Conservation (phyloP, 2,888 invertebrate species). For the Cotesia congregata region DNA sequence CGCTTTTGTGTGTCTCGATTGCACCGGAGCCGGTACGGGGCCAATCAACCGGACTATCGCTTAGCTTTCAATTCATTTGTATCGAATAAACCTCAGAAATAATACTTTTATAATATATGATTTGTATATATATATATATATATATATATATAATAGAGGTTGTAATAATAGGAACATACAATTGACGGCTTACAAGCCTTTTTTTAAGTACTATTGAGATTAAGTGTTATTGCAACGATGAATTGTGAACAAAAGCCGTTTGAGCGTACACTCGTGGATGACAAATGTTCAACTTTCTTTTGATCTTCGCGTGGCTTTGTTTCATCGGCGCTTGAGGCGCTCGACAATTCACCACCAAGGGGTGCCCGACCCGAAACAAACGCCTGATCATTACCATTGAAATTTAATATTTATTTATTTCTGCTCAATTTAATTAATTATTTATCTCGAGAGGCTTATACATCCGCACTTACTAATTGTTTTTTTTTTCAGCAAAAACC, state of each 20-base stretch:
- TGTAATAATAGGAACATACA: not conserved
- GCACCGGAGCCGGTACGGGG: not conserved
- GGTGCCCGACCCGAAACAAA: constrained; percentile 2
- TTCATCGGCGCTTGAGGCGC: constrained; percentile 30
- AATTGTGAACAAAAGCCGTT: constrained; percentile 21
- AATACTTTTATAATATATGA: not conserved
- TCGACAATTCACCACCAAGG: constrained; percentile 10
- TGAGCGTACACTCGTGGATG: constrained; percentile 28
- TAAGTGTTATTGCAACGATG: constrained; percentile 23
- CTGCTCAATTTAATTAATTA: not conserved
- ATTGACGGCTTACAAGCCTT: not conserved
- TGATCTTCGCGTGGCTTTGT: constrained; percentile 34
- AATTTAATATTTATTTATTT: not conserved
- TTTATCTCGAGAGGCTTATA: not conserved
- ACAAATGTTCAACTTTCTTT: constrained; percentile 29
- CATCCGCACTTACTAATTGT: not conserved
- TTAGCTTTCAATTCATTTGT: constrained; percentile 1
- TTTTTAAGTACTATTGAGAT: constrained; percentile 5
- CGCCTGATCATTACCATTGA: not conserved
- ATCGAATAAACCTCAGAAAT: not conserved
- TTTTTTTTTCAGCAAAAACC: not conserved
- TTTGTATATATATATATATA: not conserved
- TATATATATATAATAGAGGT: not conserved
- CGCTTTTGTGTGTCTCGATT: not conserved
- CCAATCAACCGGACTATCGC: not conserved